Evolutionary conservation across 1,140 invertebrate genomes (phyloP).

Genomic region (Danaus melanippus): DNA sequence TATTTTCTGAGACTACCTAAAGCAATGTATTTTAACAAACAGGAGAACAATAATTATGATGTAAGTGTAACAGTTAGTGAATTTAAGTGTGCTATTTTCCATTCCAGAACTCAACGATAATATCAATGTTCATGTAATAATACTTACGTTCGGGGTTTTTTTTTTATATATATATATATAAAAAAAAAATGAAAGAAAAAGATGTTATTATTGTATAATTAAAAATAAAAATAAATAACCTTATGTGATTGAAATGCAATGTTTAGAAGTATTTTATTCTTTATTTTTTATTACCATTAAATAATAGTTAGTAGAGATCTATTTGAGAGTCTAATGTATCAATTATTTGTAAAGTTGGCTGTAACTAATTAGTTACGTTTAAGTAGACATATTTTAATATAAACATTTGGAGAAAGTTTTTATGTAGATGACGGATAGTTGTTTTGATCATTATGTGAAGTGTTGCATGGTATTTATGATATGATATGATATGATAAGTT

Average conservation of each 20-base stretch:
- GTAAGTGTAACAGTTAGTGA: conserved; percentile 71
- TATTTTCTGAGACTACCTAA: conserved; percentile 69
- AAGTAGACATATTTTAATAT: conserved; percentile 72
- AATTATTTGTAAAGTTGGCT: conserved; percentile 73
- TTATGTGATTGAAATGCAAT: conserved; percentile 73
- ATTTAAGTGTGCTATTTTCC: conserved; percentile 72
- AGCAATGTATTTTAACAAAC: conserved; percentile 71
- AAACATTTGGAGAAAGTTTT: conserved; percentile 70
- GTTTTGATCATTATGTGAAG: conserved; percentile 70
- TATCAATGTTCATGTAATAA: conserved; percentile 66
- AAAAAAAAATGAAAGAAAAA: conserved; percentile 33
- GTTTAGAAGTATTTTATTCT: conserved; percentile 73
- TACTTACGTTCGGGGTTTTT: conserved; percentile 68
- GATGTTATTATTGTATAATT: conserved; percentile 70
- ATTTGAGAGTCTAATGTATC: conserved; percentile 72
- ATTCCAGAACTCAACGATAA: conserved; percentile 70
- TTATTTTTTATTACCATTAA: conserved; percentile 72
- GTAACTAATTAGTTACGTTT: conserved; percentile 71
- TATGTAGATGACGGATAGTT: conserved; percentile 70
- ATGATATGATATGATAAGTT: background rate
- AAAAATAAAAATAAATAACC: conserved; percentile 50
- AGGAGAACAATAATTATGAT: conserved; percentile 72
- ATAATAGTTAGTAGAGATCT: conserved; percentile 72
- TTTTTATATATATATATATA: no score
- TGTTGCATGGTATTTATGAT: conserved; percentile 50